These are phyloP conservation scores for Euzetes globulus DNA, from an alignment of 2,888 invertebrate genomes.

Conservation along the genomic window DNA sequence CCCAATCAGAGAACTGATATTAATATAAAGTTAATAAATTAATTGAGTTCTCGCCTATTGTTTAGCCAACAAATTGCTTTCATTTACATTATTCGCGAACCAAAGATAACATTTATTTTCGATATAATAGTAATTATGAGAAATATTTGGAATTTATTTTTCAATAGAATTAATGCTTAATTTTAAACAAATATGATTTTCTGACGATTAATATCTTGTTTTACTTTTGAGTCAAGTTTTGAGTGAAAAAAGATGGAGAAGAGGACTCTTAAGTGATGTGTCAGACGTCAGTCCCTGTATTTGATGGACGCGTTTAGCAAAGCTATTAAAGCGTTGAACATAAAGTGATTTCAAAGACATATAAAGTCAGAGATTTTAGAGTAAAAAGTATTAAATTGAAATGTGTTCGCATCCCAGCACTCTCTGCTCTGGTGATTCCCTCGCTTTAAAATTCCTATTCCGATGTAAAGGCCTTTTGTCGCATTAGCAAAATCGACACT, in stretches of 20 bases:
- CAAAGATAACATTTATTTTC: too few relatives aligned
- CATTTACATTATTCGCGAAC: too few relatives aligned
- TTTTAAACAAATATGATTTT: too few relatives aligned
- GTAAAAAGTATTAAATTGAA: conserved; percentile 8
- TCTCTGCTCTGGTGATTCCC: not conserved
- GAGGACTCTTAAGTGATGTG: not conserved
- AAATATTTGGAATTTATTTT: too few relatives aligned
- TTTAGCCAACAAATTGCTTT: too few relatives aligned
- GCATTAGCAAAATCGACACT: not conserved
- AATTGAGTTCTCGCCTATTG: not conserved
- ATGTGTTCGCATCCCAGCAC: not conserved
- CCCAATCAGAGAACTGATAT: not conserved
- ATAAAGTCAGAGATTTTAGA: not conserved
- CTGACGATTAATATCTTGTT: not conserved
- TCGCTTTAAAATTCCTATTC: not conserved
- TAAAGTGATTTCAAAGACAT: not conserved
- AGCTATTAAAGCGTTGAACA: not conserved
- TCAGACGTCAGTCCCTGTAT: conserved; percentile 1
- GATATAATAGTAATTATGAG: too few relatives aligned
- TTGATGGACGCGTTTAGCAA: not conserved
- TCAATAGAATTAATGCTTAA: too few relatives aligned
- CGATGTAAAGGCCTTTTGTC: not conserved
- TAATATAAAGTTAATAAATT: not conserved
- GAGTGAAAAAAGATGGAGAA: not conserved
- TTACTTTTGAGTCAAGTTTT: not conserved